These are phyloP conservation scores for Pseudolycoriella hygida DNA, from an alignment of 2,888 invertebrate species.

Conservation along the genomic window DNA sequence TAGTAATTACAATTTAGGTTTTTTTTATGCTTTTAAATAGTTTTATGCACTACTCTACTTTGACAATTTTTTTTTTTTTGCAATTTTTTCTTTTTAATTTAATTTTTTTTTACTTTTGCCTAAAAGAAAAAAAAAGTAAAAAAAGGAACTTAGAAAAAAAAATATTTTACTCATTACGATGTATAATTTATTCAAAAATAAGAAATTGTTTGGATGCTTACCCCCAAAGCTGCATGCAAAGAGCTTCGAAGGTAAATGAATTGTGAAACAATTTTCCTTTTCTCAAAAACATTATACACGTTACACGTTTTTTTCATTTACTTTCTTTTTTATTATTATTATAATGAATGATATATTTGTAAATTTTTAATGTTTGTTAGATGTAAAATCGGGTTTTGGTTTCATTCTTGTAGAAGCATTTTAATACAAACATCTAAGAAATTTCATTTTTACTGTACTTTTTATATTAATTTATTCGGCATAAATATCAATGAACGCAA, in stretches of 20 bases:
- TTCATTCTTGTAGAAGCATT: too few relatives aligned
- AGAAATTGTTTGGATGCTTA: not conserved
- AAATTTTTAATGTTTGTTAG: too few relatives aligned
- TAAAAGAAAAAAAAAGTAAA: too few relatives aligned
- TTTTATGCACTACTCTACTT: constrained; percentile 1
- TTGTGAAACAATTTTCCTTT: not conserved
- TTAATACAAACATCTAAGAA: too few relatives aligned
- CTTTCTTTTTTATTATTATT: not conserved
- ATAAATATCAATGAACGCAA: too few relatives aligned
- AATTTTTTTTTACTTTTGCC: not conserved
- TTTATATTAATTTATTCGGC: too few relatives aligned
- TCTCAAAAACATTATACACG: not conserved
- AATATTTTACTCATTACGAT: too few relatives aligned
- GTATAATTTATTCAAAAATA: not conserved
- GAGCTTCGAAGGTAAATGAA: not conserved
- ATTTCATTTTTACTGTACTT: too few relatives aligned
- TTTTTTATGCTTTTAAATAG: not conserved
- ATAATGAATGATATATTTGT: not conserved
- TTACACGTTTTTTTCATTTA: not conserved
- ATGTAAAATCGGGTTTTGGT: too few relatives aligned
- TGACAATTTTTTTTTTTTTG: constrained; percentile 1
- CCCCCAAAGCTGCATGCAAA: constrained; percentile 2
- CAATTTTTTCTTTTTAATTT: not conserved
- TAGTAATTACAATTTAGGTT: too few relatives aligned
- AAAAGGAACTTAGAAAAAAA: too few relatives aligned